These are phyloP conservation scores for Nephrotoma flavescens DNA, from an alignment of 2,888 invertebrate species.

Conservation along the genomic window DNA sequence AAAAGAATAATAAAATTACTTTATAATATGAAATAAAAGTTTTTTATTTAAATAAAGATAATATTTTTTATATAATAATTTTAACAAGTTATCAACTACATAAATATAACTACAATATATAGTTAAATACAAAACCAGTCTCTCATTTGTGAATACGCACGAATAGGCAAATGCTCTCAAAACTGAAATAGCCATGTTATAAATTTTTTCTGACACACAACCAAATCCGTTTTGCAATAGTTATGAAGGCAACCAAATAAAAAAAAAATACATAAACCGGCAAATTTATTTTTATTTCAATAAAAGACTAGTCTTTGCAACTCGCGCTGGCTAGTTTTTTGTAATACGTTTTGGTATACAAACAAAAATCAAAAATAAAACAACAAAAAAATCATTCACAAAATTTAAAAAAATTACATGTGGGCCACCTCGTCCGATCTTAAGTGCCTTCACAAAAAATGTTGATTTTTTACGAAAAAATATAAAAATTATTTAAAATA, in stretches of 20 bases:
- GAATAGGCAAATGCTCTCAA: slow-evolving; percentile 47
- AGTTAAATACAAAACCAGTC: slow-evolving; percentile 8
- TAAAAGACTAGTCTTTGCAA: slow-evolving; percentile 12
- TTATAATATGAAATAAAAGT: neutral
- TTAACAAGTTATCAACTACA: slow-evolving; percentile 1
- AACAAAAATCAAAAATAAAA: slow-evolving; percentile 31
- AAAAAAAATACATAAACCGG: slow-evolving; percentile 19
- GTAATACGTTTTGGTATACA: slow-evolving; percentile 6
- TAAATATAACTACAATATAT: slow-evolving; percentile 4
- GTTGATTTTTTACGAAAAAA: slow-evolving; percentile 74
- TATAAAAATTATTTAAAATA: slow-evolving; percentile 42
- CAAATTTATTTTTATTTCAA: slow-evolving; percentile 4
- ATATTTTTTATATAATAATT: neutral
- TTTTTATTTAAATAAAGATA: neutral
- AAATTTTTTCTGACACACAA: slow-evolving; percentile 35
- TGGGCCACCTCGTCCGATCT: slow-evolving; percentile 89
- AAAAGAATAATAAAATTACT: neutral
- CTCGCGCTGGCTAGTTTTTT: slow-evolving; percentile 10
- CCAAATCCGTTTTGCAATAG: slow-evolving; percentile 68
- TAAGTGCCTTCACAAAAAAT: slow-evolving; percentile 76
- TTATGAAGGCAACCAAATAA: slow-evolving; percentile 54
- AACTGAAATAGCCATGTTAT: slow-evolving; percentile 49
- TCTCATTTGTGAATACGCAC: slow-evolving; percentile 17
- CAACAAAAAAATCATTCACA: slow-evolving; percentile 33
- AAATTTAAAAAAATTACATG: slow-evolving; percentile 49